Evolutionary conservation across 1,140 invertebrate genomes (phyloP).

Genomic region (Dendrolimus kikuchii): DNA sequence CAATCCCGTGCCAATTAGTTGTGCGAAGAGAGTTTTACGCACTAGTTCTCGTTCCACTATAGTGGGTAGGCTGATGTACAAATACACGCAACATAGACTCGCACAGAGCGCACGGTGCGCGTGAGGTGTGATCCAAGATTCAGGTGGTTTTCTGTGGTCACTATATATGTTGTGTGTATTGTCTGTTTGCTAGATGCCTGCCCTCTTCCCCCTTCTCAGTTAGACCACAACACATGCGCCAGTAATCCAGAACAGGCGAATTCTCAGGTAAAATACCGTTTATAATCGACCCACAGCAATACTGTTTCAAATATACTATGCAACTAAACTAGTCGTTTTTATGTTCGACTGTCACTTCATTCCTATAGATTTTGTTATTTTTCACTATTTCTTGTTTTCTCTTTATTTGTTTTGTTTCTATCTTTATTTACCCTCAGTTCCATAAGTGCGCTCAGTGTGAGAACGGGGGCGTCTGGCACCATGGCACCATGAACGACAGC

Average conservation of each 20-base stretch:
- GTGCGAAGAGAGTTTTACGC: neutral
- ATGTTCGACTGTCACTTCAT: conserved; percentile 63
- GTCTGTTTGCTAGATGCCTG: conserved; percentile 78
- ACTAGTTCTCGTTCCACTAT: conserved; percentile 12
- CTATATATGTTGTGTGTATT: conserved; percentile 74
- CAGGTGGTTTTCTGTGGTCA: conserved; percentile 70
- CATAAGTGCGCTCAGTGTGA: conserved; percentile 55
- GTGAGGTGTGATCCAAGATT: conserved; percentile 71
- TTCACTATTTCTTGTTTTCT: conserved; percentile 50
- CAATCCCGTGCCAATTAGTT: neutral
- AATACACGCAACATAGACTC: conserved; percentile 68
- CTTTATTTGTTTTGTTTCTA: conserved; percentile 44
- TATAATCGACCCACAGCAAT: conserved; percentile 67
- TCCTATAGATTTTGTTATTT: conserved; percentile 57
- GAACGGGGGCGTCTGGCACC: conserved; percentile 28
- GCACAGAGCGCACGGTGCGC: conserved; percentile 57
- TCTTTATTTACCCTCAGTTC: conserved; percentile 44
- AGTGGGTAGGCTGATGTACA: conserved; percentile 55
- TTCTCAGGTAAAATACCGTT: conserved; percentile 71
- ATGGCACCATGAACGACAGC: conserved; percentile 11
- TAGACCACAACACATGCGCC: conserved; percentile 76
- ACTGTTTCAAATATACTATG: conserved; percentile 61
- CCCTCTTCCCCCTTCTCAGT: conserved; percentile 78
- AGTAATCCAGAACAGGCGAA: conserved; percentile 74
- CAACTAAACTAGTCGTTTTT: conserved; percentile 62